Base-by-base conservation (phyloP, 1,140 invertebrate genomes). In the Ectropis grisescens region DNA sequence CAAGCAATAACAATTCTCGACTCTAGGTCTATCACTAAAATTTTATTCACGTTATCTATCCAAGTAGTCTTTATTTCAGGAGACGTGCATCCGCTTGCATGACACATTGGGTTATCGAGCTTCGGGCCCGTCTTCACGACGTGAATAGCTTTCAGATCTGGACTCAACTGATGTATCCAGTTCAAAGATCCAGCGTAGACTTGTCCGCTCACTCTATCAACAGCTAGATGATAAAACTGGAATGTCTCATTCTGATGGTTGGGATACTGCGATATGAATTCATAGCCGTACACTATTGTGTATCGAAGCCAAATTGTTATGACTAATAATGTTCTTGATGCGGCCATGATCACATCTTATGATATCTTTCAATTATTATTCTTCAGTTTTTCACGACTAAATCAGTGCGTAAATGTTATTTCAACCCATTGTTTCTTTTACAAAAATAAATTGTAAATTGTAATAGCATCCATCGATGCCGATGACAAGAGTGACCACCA, bases 11-110 rank as follows among this genome's bases (percentile, higher is more conserved):
- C 85, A 14, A 86, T 89, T 29, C 90, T 86, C 6, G 91, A 88
- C 41, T 90, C 89, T 40, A 91, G 86, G 74, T 97, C 94, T 12
- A 97, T 89, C 4, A 98, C 86, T 37, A 98, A 83, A 36, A 96
- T 89, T 82, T 98, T 98, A 75, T 97, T 98, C 32, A 93, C 89
- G 76, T 95, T 97, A 64, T 96, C 90, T 28, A 89, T 92, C 27
- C 88, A 67, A 1, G 86, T 76, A 16, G 88, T 89, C 41, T 87
- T 85, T 44, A 89, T 88, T 37, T 91, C 86, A 8, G 85, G 82
- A 2, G 84, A 84, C 19, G 82, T 61, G 66, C 94, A 96, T 19
- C 93, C 94, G 35, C 86, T 90, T 1, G 94, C 91, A 80, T 94
- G 92, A 76, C 95, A 97, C 47, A 90, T 87, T 2, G 93, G 90